Evolutionary conservation across 2,113 vertebrate genomes (phyloP).

Genomic region (Psammodynastes pulverulentus): DNA sequence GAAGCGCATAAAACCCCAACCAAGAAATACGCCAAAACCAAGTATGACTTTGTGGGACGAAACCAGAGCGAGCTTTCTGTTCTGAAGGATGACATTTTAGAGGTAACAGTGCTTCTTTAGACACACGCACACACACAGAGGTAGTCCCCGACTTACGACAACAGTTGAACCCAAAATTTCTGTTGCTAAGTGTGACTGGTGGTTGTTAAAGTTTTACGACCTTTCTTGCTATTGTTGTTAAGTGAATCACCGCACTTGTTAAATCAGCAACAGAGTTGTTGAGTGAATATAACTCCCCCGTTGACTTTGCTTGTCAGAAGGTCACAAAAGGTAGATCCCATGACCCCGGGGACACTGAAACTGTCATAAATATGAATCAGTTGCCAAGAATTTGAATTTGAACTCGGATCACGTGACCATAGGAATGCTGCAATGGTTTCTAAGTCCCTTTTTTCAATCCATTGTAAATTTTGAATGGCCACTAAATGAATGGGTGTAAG

Average conservation of each 20-base stretch:
- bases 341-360: too few species aligned
- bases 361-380: too few species aligned
- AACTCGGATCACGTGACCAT: too few species aligned
- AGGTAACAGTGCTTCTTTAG: constrained; percentile 73
- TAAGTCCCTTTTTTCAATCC: too few species aligned
- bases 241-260: not conserved
- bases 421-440: too few species aligned
- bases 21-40: constrained; percentile 88
- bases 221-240: not conserved
- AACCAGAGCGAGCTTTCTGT: constrained; percentile 93
- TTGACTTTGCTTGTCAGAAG: too few species aligned
- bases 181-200: not conserved
- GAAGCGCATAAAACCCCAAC: constrained; percentile 71
- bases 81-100: constrained; percentile 87
- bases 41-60: constrained; percentile 91
- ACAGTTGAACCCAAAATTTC: not conserved
- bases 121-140: not conserved
- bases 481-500: not conserved
- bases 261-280: not conserved
- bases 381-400: too few species aligned
- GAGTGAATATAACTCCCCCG: too few species aligned
- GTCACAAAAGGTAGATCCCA: too few species aligned
- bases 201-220: not conserved
- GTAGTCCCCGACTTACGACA: not conserved
- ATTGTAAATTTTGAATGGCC: not conserved